phyloP scores from a whole-genome alignment of 2,888 invertebrate species.

The Cecidostiba fungosa region DNA sequence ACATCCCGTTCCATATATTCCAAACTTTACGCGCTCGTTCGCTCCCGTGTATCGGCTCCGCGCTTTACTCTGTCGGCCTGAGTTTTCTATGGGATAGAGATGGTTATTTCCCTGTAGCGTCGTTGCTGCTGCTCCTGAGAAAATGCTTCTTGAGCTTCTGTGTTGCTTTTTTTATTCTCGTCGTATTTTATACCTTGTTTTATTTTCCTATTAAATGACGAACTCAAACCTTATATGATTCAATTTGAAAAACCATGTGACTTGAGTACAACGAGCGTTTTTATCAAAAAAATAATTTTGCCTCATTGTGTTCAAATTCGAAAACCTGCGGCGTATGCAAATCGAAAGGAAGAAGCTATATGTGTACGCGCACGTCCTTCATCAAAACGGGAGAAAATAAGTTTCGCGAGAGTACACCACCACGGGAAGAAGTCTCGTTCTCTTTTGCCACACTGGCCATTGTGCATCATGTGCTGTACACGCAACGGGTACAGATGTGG shows the following conservation, averaged over 20 bases:
- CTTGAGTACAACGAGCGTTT: too few species aligned
- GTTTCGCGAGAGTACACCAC: neutral
- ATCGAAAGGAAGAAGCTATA: neutral
- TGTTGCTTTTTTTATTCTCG: neutral
- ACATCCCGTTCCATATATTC: conserved; percentile 13
- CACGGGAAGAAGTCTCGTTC: neutral
- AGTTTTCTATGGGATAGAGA: conserved; percentile 4
- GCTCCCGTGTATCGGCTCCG: neutral
- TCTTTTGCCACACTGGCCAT: conserved; percentile 18
- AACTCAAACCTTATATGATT: neutral
- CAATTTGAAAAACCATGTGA: too few species aligned
- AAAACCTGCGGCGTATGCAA: neutral
- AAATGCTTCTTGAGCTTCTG: neutral
- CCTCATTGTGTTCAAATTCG: too few species aligned
- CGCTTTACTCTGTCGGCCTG: neutral
- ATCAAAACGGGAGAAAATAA: conserved; percentile 21
- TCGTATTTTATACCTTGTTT: neutral
- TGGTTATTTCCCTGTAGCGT: conserved; percentile 25
- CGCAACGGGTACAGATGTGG: conserved; percentile 67
- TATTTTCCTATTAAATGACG: neutral
- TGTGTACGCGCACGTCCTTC: neutral
- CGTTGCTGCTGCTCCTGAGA: neutral
- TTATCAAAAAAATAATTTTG: too few species aligned
- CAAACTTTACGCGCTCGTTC: conserved; percentile 22
- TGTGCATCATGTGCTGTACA: conserved; percentile 40